Evolutionary conservation across 2,888 invertebrate species (phyloP).

Genomic region (Lottia scabra): DNA sequence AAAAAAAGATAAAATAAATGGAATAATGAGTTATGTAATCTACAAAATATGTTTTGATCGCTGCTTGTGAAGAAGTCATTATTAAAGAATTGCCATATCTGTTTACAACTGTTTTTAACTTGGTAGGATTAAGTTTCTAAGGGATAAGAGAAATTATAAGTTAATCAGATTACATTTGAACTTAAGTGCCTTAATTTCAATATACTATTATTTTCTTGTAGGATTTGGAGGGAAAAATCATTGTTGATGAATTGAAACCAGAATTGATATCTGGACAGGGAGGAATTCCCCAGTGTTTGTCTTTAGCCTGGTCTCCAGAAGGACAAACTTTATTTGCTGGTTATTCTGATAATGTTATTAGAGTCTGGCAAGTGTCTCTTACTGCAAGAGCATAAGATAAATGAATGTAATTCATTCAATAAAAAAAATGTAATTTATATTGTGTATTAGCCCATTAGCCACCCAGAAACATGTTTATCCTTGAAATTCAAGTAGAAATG

Average conservation of each 20-base stretch:
- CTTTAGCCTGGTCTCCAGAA: slow-evolving; percentile 98
- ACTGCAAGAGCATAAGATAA: slow-evolving; percentile 35
- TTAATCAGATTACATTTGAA: not conserved
- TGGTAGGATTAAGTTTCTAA: no score
- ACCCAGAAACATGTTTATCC: no score
- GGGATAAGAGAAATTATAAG: no score
- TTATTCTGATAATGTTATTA: slow-evolving; percentile 96
- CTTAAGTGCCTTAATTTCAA: not conserved
- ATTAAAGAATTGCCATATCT: not conserved
- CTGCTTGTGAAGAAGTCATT: no score
- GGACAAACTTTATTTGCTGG: slow-evolving; percentile 99
- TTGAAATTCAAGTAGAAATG: no score
- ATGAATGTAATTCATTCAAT: no score
- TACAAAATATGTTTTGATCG: no score
- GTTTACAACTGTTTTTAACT: no score
- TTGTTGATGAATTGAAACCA: slow-evolving; percentile 98
- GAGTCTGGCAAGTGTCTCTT: slow-evolving; percentile 94
- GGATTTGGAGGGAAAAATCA: slow-evolving; percentile 99
- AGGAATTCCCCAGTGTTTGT: slow-evolving; percentile 95
- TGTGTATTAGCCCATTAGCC: no score
- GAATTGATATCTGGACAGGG: slow-evolving; percentile 83
- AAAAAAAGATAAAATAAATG: no score
- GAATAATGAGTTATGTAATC: no score
- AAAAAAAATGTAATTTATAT: no score
- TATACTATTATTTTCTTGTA: slow-evolving; percentile 61